Evolutionary conservation across 2,888 invertebrate genomes (phyloP), one percentile per base, ranked within the genome.

Genomic region (Ophion costatus): DNA sequence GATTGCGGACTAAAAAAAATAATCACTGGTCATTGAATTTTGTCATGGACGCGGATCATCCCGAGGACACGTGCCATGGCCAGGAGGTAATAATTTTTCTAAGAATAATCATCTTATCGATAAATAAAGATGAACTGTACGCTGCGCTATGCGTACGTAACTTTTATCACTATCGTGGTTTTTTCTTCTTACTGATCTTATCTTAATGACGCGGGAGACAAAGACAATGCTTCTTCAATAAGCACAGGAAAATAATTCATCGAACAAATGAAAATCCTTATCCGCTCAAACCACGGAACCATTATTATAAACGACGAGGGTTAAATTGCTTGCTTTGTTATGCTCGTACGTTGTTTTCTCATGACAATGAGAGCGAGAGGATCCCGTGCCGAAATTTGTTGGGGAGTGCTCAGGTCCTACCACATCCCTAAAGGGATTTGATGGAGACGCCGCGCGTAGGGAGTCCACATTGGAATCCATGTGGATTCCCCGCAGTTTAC

Each of bases 21-120:
- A 42, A 61, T 74, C 11, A 74, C 61, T 74, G 11, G 42, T 42
- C 42, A 42, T 61, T 61, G 73, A 61, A 22, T 22, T 73, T 73
- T 74, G 2, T 22, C 33, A 14, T 24, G 66, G 17, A 14, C 24
- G 29, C 38, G 7, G 76, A 76, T 76, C 20, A 11, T 76, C 33
- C 6, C 51, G 33, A 51, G 24, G 56, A 56, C 45, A 51, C 64
- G 64, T 11, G n/a, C 66, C 56, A 20, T 59, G 71, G 59, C 22
- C 38, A 38, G 22, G 59, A 38, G 33, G 59, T 20, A 38, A 20
- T 70, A 1, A 3, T 45, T 45, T 56, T 56, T 56, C 33, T 51
- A 42, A 5, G 10, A 33, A 20, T 29, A 57, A 57, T 70, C 29
- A 56, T 69, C 69, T 69, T 69, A 69, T 70, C 70, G 29, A 17